Percentiles rank a stretch among this genome's conserved stretches.
Conservation (phyloP, 2,113 vertebrate species). For the Pelusios castaneus region DNA sequence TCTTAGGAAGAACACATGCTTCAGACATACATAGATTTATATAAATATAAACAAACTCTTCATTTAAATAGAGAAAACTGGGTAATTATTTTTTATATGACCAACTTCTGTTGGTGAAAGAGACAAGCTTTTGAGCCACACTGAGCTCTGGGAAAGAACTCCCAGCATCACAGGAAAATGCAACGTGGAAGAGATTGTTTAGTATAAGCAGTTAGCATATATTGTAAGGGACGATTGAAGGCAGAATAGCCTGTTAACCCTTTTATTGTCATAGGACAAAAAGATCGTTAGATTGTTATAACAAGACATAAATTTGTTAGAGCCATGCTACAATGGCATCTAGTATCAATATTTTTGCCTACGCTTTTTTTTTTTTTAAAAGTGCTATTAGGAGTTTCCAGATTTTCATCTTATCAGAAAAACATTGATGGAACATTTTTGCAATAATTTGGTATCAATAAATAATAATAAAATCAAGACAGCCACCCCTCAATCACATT, state of each 20-base stretch:
- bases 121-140: background rate
- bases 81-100: background rate
- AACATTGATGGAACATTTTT: too few relatives aligned
- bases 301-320: background rate
- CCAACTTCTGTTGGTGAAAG: background rate
- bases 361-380: background rate
- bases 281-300: too few relatives aligned
- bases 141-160: background rate
- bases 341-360: background rate
- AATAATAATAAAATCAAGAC: too few relatives aligned
- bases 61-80: background rate
- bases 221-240: too few relatives aligned
- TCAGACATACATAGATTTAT: background rate
- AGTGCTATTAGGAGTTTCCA: background rate
- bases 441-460: too few relatives aligned
- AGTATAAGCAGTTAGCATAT: background rate
- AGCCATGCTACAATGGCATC: background rate
- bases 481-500: background rate
- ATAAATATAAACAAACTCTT: background rate
- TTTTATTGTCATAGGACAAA: too few relatives aligned
- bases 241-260: too few relatives aligned
- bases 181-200: background rate
- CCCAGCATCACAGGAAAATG: background rate
- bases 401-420: too few relatives aligned
- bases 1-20: background rate